Evolutionary conservation across 2,113 vertebrate genomes (phyloP), one percentile per base, ranked within the genome.

Genomic region (Halcyon senegalensis): DNA sequence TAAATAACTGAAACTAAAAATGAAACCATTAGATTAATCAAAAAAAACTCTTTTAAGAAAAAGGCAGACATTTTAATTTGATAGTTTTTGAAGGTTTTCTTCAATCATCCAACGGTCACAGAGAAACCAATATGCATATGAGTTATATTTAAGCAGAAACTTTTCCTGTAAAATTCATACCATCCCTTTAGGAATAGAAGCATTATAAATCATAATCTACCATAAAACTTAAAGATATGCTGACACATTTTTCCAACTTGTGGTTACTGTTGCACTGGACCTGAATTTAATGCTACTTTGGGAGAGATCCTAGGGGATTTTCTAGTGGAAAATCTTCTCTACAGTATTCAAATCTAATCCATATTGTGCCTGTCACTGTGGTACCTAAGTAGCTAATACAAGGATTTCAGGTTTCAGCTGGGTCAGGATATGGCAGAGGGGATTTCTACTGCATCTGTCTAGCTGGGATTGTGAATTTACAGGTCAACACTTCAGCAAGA

Each of bases 211-310:
- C 76, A 83, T 84, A 94, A 96, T 82, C 73, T 82, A 77, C 84
- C 95, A 75, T 94, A 94, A 96, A 96, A 93, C 41, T 62, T 74
- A 76, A 89, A 89, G 85, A 89, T 80, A 79, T 0, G 16, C 90
- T 95, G 94, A 96, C 90, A 90, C 46, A 93, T 96, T 96, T 96
- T 97, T 92, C 89, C 80, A 94, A 46, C 91, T 96, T 96, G 92
- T 95, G 89, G 87, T 91, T 93, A 68, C 77, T 92, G 76, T 93
- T 95, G 92, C 81, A 95, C 58, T 74, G 87, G 87, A 93, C 77
- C 76, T 95, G 87, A 96, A 96, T 93, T 95, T 94, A 95, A 95
- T 94, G 86, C 90, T 96, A 84, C 77, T 96, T 92, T 89, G 66
- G 84, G 86, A 92, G 73, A 87, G 67, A 86, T 94, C 90, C 92